Base-by-base conservation (phyloP, 2,888 invertebrate species). In the Pachliopta kotzebuea region DNA sequence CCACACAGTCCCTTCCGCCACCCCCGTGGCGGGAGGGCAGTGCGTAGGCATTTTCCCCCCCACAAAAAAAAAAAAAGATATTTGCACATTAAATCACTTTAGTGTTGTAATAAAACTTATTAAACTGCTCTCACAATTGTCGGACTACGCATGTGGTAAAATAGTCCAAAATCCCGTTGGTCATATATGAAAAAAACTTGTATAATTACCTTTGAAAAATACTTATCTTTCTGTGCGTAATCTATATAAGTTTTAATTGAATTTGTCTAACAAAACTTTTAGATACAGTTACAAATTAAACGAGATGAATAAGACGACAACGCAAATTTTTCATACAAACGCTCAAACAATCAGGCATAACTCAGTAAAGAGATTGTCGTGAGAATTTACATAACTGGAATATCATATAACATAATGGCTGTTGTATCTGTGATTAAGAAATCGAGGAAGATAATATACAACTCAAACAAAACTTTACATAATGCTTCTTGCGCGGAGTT, bases 391-490 rank as follows among this genome's bases (percentile, higher is more conserved):
- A 68, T 74, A 69, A 71, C 65, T 70, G 60, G 67, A 71, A 68
- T 74, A 73, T 74, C 71, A 72, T 74, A 73, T 68, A 68, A 68
- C 63, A 59, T 70, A 76, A 70, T 71, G 76, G 79, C 77, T 82
- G 78, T 80, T 80, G 79, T 80, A 79, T 80, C 81, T 83, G 82
- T 79, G 79, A 86, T 84, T 83, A 82, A 83, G 77, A 76, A 75
- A 71, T 71, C 78, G 71, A 69, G 76, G 73, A 70, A 79, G 79
- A 77, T 84, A 83, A 85, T 84, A 78, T 78, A 79, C 76, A 87
- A 88, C 81, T 84, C 85, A 88, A 90, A 89, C 81, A 85, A 77
- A 83, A 84, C 81, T 88, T 85, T 84, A 86, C 88, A 90, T 90
- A 88, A 88, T 87, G 84, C 77, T 79, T n/a, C 80, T 77, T 78